Evolutionary conservation across 2,888 invertebrate genomes (phyloP), one percentile per base, ranked within the genome.

Genomic region (Crioceris asparagi): DNA sequence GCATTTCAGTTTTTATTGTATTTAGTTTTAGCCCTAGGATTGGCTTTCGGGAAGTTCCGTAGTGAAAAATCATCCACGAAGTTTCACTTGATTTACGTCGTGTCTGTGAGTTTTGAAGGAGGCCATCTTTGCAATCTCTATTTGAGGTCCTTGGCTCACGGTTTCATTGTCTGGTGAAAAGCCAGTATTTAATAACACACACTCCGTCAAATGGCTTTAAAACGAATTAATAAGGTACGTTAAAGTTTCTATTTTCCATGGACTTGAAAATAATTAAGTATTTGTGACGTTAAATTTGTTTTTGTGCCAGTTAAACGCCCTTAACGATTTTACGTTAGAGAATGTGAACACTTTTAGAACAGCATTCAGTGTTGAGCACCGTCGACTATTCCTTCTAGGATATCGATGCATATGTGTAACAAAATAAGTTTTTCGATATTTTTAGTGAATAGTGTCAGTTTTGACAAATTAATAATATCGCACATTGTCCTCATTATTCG

Each of bases 141-240:
- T 79, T 79, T 79, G 79, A 80, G 79, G 79, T 79, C 79, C 76
- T 77, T 79, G 77, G 79, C 75, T 79, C 77, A 77, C 77, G 75
- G 75, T 78, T 77, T 79, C 78, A 79, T 79, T 79, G 79, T 77
- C 79, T 77, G 77, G 78, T 74, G 73, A 74, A 75, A 75, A 74
- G 75, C 77, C 77, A 77, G 75, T 73, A 74, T 74, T 73, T 76
- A 74, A 73, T 75, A 71, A 71, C 69, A 72, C 70, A 70, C 70
- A 72, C 51, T 56, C 69, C 71, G 71, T 72, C 74, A 79, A 80
- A 88, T 88, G 88, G 88, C 88, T 79, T 84, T 88, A 83, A 88
- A 88, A 83, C 83, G 88, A 84, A 88, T 88, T 79, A 88, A 88
- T 80, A 88, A 88, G 87, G 84, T 84, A 79, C 67, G 79, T 77